phyloP scores from a whole-genome alignment of 2,797 vertebrate species.

The Gymnoscopelus microlampas region DNA sequence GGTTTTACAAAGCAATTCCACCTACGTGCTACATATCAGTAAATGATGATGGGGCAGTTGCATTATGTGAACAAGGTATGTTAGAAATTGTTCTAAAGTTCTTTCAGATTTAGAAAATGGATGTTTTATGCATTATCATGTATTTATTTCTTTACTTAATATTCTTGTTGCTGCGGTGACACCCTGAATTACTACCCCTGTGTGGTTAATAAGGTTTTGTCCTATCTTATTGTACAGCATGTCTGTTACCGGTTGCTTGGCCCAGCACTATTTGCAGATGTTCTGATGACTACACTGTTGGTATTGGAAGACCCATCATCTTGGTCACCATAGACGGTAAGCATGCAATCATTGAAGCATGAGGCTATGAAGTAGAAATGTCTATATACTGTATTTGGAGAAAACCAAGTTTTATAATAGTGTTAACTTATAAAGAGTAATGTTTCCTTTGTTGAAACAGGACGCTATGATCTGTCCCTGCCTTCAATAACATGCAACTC shows the following conservation, averaged over 20 bases:
- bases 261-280: slow-evolving; percentile 3
- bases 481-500: slow-evolving; percentile 10
- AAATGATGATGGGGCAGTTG: slow-evolving; percentile 9
- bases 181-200: no score
- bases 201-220: no score
- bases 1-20: slow-evolving; percentile 16
- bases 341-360: neutral
- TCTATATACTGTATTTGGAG: slow-evolving; percentile 4
- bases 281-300: slow-evolving; percentile 1
- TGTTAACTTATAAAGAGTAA: neutral
- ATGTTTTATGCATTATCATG: neutral
- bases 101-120: neutral
- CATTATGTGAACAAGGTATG: slow-evolving; percentile 19
- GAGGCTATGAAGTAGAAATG: slow-evolving; percentile 3
- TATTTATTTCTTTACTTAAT: neutral
- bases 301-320: slow-evolving; percentile 2
- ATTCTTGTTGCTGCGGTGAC: no score
- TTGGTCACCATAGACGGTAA: slow-evolving; percentile 18
- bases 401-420: neutral
- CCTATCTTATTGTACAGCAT: neutral
- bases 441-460: slow-evolving; percentile 15
- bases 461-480: slow-evolving; percentile 22
- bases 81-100: neutral
- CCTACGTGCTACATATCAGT: slow-evolving; percentile 2
- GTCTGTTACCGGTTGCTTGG: slow-evolving; percentile 3